Evolutionary conservation across 2,888 invertebrate species (phyloP).

Genomic region (Tillus elongatus): DNA sequence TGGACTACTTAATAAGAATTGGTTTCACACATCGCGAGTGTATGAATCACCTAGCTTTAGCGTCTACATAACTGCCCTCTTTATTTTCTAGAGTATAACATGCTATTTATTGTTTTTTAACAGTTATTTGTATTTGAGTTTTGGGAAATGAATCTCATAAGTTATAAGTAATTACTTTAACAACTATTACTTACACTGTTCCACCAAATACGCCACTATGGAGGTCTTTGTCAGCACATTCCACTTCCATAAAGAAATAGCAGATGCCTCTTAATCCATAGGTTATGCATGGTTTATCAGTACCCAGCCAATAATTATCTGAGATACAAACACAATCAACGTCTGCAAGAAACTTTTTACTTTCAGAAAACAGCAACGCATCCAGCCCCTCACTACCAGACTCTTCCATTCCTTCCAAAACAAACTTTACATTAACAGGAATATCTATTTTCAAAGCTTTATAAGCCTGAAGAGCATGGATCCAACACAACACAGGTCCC

Average conservation of each 20-base stretch:
- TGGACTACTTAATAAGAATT: too few species aligned
- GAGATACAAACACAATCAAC: conserved; percentile 96
- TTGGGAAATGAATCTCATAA: too few species aligned
- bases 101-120: too few species aligned
- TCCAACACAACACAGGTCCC: conserved; percentile 87
- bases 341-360: conserved; percentile 69
- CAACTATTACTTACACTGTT: conserved; percentile 72
- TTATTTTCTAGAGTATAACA: too few species aligned
- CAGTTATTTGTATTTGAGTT: too few species aligned
- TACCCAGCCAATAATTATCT: conserved; percentile 98
- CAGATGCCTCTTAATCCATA: conserved; percentile 91
- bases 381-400: conserved; percentile 94
- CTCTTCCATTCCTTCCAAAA: conserved; percentile 98
- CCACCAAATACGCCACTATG: conserved; percentile 97
- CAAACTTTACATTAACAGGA: conserved; percentile 76
- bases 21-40: too few species aligned
- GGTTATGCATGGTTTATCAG: conserved; percentile 92
- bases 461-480: conserved; percentile 86
- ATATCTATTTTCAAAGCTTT: conserved; percentile 53
- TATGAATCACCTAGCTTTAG: too few species aligned
- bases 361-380: conserved; percentile 61
- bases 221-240: conserved; percentile 83
- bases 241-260: conserved; percentile 82
- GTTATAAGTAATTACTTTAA: too few species aligned
- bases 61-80: too few species aligned